A percentile compares a stretch with the other conserved stretches of the same genome.
phyloP scores from a whole-genome alignment of 2,113 vertebrate genomes.

The Salminus brasiliensis region DNA sequence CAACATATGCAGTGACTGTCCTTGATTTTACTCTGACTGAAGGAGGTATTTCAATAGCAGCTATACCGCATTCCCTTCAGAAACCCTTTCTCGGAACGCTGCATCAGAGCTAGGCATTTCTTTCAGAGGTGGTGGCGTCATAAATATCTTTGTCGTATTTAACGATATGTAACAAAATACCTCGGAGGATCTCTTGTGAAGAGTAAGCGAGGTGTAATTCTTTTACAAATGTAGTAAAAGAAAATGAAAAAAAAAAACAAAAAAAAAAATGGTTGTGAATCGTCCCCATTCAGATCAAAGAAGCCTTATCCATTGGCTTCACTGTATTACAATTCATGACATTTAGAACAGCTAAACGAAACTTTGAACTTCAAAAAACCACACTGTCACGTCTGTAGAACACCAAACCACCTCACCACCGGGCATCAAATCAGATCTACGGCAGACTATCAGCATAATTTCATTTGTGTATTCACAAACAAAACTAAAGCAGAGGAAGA shows the following conservation, averaged over 20 bases:
- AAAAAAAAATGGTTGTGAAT: not conserved
- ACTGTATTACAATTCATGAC: conserved; percentile 48
- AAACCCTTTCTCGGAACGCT: conserved; percentile 50
- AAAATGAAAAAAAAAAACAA: not conserved
- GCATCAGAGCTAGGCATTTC: not conserved
- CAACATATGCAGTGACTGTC: conserved; percentile 49
- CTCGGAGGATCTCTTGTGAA: conserved; percentile 35
- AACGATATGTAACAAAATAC: conserved; percentile 51
- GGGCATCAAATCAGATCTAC: not conserved
- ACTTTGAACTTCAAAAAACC: conserved; percentile 61
- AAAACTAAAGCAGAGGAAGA: too few species aligned
- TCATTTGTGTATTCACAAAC: not conserved
- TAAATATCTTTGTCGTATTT: conserved; percentile 46
- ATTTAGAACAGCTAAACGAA: conserved; percentile 65
- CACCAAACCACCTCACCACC: conserved; percentile 56
- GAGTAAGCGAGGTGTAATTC: conserved; percentile 12
- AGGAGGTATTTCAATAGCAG: conserved; percentile 52
- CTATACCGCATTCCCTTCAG: conserved; percentile 60
- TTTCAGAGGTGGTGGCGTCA: conserved; percentile 24
- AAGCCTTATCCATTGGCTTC: not conserved
- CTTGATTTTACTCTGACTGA: conserved; percentile 42
- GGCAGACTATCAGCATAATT: not conserved
- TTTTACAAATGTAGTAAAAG: conserved; percentile 54
- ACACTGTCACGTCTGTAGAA: conserved; percentile 74
- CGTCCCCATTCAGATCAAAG: conserved; percentile 8